A percentile compares a stretch with the other conserved stretches of the same genome.
Conservation (phyloP, 2,797 vertebrate species). For the Chaetophractus vellerosus region DNA sequence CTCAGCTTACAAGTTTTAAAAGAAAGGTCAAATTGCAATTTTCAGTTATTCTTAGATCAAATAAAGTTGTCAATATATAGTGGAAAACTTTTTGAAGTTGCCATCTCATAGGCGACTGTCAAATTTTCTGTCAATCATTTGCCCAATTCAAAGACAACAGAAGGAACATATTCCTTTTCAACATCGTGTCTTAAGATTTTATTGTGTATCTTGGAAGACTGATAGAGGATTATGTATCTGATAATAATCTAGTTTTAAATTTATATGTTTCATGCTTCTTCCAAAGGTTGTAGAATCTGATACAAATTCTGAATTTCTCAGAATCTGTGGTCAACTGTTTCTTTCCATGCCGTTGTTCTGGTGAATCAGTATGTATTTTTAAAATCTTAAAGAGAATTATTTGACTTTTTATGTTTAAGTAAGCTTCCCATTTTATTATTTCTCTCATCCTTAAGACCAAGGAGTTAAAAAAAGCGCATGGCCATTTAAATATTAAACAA, state of each 20-base stretch:
- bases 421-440: conserved; percentile 5
- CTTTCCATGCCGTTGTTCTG: neutral
- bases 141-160: conserved; percentile 43
- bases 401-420: conserved; percentile 33
- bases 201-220: conserved; percentile 43
- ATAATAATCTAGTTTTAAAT: neutral
- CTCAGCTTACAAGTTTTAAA: conserved; percentile 61
- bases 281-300: neutral
- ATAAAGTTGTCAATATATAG: conserved; percentile 64
- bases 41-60: conserved; percentile 71
- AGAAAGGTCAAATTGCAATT: conserved; percentile 65
- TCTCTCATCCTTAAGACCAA: conserved; percentile 7
- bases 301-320: conserved; percentile 61
- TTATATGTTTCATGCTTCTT: neutral
- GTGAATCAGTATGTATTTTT: neutral
- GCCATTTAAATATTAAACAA: conserved; percentile 60
- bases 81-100: conserved; percentile 65
- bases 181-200: conserved; percentile 57
- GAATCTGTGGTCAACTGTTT: neutral
- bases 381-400: neutral
- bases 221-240: conserved; percentile 10
- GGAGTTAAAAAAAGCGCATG: conserved; percentile 37
- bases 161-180: conserved; percentile 43
- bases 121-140: conserved; percentile 68
- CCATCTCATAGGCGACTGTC: conserved; percentile 63